Evolutionary conservation across 92 coral and sea anemone species (phyloP), one percentile per base, ranked within the genome.

Genomic region (Zoanthus sociatus): DNA sequence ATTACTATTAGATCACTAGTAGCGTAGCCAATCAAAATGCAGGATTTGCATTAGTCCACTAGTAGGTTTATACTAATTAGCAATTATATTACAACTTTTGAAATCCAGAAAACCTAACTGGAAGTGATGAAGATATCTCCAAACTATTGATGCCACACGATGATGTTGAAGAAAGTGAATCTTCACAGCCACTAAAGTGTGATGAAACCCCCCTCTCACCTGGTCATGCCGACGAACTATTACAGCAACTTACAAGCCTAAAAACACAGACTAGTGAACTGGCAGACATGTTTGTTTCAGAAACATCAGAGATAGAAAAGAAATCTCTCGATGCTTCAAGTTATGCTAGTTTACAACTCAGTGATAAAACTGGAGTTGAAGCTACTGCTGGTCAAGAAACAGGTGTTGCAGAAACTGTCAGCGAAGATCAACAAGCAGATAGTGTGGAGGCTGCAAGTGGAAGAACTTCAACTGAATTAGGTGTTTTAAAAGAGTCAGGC

Each of bases 71-170:
- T 37, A 37, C n/a, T 32, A 16, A 15, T 4, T 86, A 30, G 58
- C 37, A 20, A 30, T n/a, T n/a, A n/a, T 53, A n/a, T 53, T 0
- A 47, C 26, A 10, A 47, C 67, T 46, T 9, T n/a, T 50, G 6
- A 10, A 11, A 67, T 47, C 32, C 67, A 94, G 98, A 92, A 33
- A 92, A 89, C 66, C 44, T 93, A 64, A 92, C 88, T 32, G 92
- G 91, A 32, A 94, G 98, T 77, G 78, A 90, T 67, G 98, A 94
- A 76, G 98, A 94, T 91, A 93, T 94, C 44, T 90, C 90, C 76
- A 94, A 94, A 70, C 94, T 94, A 8, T 92, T 94, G 1, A 85
- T 92, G 51, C 92, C 88, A 6, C 94, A 94, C 73, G 93, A 87
- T 74, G 90, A 78, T 33, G 63, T 83, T 45, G 69, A 89, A 71